phyloP scores from a whole-genome alignment of 2,113 vertebrate genomes.

The Crotalus tigris region DNA sequence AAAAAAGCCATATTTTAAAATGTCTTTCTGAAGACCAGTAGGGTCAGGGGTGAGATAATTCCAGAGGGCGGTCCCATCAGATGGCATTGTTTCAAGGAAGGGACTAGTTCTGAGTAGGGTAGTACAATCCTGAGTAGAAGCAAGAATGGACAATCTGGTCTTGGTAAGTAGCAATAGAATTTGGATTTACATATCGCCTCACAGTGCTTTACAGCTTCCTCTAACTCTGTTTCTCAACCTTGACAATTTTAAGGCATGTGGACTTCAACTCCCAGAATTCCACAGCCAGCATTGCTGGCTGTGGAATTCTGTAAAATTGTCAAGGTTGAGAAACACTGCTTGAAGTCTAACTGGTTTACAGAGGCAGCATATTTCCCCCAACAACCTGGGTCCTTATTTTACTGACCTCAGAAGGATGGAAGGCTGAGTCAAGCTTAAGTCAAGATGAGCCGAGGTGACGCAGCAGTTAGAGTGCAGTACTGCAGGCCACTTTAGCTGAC shows the following conservation, averaged over 20 bases:
- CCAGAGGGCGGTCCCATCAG: not conserved
- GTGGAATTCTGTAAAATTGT: too few relatives aligned
- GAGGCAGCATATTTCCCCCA: not conserved
- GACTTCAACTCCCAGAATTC: too few relatives aligned
- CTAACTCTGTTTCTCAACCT: not conserved
- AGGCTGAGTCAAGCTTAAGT: not conserved
- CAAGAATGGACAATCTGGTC: not conserved
- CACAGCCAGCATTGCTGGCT: too few relatives aligned
- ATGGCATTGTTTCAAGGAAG: not conserved
- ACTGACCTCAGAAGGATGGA: not conserved
- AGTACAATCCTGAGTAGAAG: not conserved
- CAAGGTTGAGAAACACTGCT: too few relatives aligned
- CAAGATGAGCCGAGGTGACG: too few relatives aligned
- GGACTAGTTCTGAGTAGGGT: not conserved
- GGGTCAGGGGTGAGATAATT: not conserved
- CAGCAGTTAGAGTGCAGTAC: too few relatives aligned
- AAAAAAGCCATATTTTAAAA: not conserved
- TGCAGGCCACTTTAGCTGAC: too few relatives aligned
- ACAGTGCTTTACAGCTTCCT: not conserved
- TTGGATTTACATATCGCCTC: not conserved
- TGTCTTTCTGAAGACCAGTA: not conserved
- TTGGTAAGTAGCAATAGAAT: not conserved
- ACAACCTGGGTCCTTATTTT: not conserved
- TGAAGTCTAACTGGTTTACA: not conserved
- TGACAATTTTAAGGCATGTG: too few relatives aligned